These are phyloP conservation scores for Probaryconus sp. DNA, from an alignment of 1,140 invertebrate species.

Conservation along the genomic window DNA sequence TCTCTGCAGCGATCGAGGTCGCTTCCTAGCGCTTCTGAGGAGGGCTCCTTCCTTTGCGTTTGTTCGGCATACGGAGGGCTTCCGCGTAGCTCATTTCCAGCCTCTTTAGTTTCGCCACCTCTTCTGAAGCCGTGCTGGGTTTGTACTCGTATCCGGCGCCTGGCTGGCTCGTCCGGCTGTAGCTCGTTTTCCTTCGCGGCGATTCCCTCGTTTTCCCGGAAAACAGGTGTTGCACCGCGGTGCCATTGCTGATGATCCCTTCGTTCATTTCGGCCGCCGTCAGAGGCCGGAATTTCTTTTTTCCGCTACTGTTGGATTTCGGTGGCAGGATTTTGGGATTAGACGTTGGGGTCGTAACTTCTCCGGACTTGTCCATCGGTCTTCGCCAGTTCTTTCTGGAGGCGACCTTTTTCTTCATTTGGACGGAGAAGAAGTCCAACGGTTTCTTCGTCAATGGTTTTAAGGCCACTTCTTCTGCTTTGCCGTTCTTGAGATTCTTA, in stretches of 20 bases:
- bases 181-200: slow-evolving; percentile 63
- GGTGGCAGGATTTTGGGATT: slow-evolving; percentile 60
- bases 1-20: background rate
- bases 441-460: slow-evolving; percentile 29
- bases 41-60: slow-evolving; percentile 67
- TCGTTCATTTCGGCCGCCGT: slow-evolving; percentile 75
- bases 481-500: slow-evolving; percentile 61
- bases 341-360: slow-evolving; percentile 59
- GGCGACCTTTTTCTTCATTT: slow-evolving; percentile 58
- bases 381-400: slow-evolving; percentile 81
- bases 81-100: slow-evolving; percentile 91
- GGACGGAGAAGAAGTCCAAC: slow-evolving; percentile 52
- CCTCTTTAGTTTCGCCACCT: slow-evolving; percentile 87
- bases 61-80: slow-evolving; percentile 85
- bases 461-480: slow-evolving; percentile 19
- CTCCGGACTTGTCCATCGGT: slow-evolving; percentile 71
- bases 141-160: slow-evolving; percentile 76
- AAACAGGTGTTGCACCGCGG: slow-evolving; percentile 82
- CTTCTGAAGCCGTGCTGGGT: slow-evolving; percentile 86
- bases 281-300: slow-evolving; percentile 74
- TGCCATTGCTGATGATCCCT: slow-evolving; percentile 81
- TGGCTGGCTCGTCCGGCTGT: slow-evolving; percentile 66
- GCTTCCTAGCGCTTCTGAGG: slow-evolving; percentile 62
- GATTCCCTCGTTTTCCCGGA: slow-evolving; percentile 79
- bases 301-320: slow-evolving; percentile 76